Evolutionary conservation across 2,888 invertebrate genomes (phyloP), one percentile per base, ranked within the genome.

Genomic region (Masnerella sp.): DNA sequence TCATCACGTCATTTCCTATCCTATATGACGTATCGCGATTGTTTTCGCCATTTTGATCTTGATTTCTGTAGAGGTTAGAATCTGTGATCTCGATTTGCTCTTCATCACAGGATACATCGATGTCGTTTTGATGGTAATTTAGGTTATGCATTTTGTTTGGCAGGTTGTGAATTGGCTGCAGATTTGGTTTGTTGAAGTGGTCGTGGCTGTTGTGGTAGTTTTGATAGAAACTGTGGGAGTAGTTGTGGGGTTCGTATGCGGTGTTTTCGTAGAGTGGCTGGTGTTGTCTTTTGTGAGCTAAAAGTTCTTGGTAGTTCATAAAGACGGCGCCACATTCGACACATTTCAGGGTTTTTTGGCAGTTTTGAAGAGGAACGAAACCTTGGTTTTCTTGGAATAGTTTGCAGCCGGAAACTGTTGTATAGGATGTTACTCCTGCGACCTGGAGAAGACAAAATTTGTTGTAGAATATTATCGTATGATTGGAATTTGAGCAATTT

Each of bases 61-160:
- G n/a, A n/a, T n/a, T 28, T 3, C 28, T 28, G 28, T 7, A n/a
- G 28, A 77, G 77, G 67, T 78, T 83, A 0, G 82, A 81, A 68
- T 85, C 83, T 11, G 78, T 81, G 15, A 83, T 81, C 22, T 85
- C 82, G n/a, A 82, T 78, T 45, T 80, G 81, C 14, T 84, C 81
- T 43, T 82, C 80, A 12, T 85, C 83, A 34, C 81, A 81, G 0
- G 84, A 81, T 15, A 81, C 74, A 25, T 84, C 81, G 0, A 81
- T 45, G 2, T 78, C 72, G 54, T 74, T 79, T 30, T 84, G 84
- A 0, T 80, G 72, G 5, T 83, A 80, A 54, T 77, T 79, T 30
- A 85, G 85, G 70, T 79, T 84, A 69, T 84, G 85, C 5, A 76
- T 80, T 56, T 82, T 80, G 25, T 85, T 83, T 0, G 81, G 80